A percentile compares a stretch with the other conserved stretches of the same genome.
Conservation (phyloP, 2,888 invertebrate species). For the Tuberolachnus salignus region DNA sequence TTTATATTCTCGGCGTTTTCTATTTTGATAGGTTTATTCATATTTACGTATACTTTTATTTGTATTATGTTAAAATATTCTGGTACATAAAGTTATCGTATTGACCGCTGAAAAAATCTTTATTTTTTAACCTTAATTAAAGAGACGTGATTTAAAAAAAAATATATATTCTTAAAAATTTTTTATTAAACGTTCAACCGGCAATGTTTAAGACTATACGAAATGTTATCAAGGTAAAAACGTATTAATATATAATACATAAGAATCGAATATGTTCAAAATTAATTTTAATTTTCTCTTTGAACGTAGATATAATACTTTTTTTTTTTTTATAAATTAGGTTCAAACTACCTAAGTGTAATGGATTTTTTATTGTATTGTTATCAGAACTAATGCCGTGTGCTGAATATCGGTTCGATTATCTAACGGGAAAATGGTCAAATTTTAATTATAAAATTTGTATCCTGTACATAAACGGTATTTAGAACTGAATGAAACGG, state of each 20-base stretch:
- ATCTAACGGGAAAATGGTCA: no score
- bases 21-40: neutral
- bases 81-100: neutral
- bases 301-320: neutral
- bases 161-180: neutral
- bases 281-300: slow-evolving; percentile 3
- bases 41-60: neutral
- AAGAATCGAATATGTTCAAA: neutral
- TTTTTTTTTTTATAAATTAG: no score
- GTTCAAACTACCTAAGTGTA: no score
- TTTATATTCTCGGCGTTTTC: no score
- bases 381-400: no score
- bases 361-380: no score
- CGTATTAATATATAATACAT: neutral
- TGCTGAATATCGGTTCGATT: no score
- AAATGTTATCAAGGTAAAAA: slow-evolving; percentile 2
- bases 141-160: neutral
- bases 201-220: neutral
- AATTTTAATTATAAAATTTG: no score
- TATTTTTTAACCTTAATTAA: neutral
- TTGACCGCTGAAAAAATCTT: neutral
- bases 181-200: neutral
- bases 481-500: no score
- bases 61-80: neutral
- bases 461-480: no score